Conservation (phyloP, 2,888 invertebrate genomes). For the Saturnia pavonia region DNA sequence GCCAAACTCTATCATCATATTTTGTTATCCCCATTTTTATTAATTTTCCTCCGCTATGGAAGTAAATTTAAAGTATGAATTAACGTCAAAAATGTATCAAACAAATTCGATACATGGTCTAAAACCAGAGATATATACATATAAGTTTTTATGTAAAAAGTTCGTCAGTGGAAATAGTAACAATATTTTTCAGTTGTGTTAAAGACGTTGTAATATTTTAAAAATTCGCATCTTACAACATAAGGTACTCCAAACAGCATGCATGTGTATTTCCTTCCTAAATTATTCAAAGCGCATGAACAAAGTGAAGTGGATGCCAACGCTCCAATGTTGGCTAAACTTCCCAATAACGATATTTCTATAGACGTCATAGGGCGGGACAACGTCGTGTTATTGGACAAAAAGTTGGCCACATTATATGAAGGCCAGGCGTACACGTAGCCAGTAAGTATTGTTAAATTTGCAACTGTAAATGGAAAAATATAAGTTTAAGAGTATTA, state of each 20-base stretch:
- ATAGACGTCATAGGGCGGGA: conserved; percentile 50
- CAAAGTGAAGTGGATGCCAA: conserved; percentile 54
- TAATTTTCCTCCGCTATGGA: too few species aligned
- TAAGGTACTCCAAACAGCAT: conserved; percentile 60
- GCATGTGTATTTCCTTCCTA: conserved; percentile 61
- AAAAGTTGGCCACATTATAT: conserved; percentile 56
- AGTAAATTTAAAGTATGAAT: too few species aligned
- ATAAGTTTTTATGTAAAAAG: too few species aligned
- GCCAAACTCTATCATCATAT: too few species aligned
- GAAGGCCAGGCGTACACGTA: conserved; percentile 66
- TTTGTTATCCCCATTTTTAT: too few species aligned
- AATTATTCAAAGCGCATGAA: conserved; percentile 48
- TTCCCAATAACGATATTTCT: conserved; percentile 56
- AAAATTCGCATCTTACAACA: conserved; percentile 39
- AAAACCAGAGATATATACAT: too few species aligned
- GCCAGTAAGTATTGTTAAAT: conserved; percentile 52
- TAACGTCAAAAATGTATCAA: too few species aligned
- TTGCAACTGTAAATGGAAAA: conserved; percentile 47
- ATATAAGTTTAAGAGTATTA: conserved; percentile 4
- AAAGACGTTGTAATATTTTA: not conserved
- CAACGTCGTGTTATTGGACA: conserved; percentile 55
- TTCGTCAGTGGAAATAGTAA: too few species aligned
- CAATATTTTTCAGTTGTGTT: not conserved
- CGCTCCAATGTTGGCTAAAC: conserved; percentile 57
- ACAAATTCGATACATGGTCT: too few species aligned